phyloP scores from a whole-genome alignment of 37 sponge, comb jelly and placozoan species.

The Mnemiopsis leidyi region DNA sequence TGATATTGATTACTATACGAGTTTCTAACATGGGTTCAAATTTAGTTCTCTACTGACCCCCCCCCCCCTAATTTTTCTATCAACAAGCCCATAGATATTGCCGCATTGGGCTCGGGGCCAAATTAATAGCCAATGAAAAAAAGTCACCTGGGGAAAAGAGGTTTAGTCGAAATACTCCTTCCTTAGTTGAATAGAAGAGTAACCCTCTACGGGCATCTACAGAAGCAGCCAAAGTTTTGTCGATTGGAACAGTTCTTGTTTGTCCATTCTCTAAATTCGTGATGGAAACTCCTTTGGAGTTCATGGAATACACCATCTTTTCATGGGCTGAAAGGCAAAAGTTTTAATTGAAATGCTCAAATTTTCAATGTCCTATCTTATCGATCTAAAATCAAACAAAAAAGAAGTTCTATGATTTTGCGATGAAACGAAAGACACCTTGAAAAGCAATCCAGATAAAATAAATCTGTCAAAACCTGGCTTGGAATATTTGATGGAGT shows the following conservation, averaged over 20 bases:
- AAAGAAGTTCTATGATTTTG: no score
- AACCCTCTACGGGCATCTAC: neutral
- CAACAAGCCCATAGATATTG: no score
- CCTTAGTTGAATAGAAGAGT: neutral
- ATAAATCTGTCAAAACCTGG: neutral
- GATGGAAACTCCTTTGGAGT: neutral
- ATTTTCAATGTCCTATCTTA: no score
- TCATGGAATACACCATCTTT: neutral
- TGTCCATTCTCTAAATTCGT: neutral
- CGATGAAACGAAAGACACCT: neutral
- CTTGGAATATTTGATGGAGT: neutral
- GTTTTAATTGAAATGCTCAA: no score
- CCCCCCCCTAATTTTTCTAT: no score
- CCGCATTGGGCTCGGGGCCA: no score
- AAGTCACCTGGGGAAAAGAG: neutral
- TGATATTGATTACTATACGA: no score
- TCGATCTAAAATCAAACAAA: no score
- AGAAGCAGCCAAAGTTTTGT: neutral
- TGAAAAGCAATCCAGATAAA: neutral
- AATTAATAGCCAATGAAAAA: no score
- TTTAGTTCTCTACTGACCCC: no score
- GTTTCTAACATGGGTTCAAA: no score
- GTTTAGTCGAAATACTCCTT: neutral
- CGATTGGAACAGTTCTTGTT: neutral
- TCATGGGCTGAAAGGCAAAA: neutral